Evolutionary conservation across 2,888 invertebrate genomes (phyloP).

Genomic region (Agrenia bidenticulata): DNA sequence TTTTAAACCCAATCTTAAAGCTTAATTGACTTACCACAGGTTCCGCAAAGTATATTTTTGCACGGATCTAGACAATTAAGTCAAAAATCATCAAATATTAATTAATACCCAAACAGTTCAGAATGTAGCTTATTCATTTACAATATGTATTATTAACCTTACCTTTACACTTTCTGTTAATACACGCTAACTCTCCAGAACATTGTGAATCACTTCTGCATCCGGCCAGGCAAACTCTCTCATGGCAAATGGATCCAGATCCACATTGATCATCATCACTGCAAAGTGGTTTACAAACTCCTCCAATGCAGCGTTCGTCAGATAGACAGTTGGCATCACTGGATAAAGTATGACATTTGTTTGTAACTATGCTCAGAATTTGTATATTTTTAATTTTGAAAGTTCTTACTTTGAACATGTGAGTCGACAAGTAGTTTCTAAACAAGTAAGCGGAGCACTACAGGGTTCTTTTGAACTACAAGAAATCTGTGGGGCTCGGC

Average conservation of each 20-base stretch:
- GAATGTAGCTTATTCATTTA: neutral
- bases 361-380: too few relatives aligned
- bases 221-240: constrained; percentile 79
- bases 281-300: constrained; percentile 79
- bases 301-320: constrained; percentile 81
- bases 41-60: constrained; percentile 72
- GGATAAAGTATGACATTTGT: constrained; percentile 37
- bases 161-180: constrained; percentile 79
- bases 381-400: constrained; percentile 5
- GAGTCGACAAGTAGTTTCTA: constrained; percentile 74
- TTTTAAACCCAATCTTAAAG: constrained; percentile 57
- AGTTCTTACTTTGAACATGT: constrained; percentile 70
- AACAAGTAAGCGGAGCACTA: constrained; percentile 70
- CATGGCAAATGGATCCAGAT: constrained; percentile 80
- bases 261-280: constrained; percentile 81
- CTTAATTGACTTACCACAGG: constrained; percentile 79
- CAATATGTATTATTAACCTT: constrained; percentile 53
- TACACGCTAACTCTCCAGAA: constrained; percentile 72
- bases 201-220: constrained; percentile 83
- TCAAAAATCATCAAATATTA: neutral
- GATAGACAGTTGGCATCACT: constrained; percentile 79
- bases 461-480: constrained; percentile 72
- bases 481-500: constrained; percentile 67
- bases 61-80: constrained; percentile 70
- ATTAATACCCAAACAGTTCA: neutral